Evolutionary conservation across 2,888 invertebrate species (phyloP).

Genomic region (Eurytoma californica): DNA sequence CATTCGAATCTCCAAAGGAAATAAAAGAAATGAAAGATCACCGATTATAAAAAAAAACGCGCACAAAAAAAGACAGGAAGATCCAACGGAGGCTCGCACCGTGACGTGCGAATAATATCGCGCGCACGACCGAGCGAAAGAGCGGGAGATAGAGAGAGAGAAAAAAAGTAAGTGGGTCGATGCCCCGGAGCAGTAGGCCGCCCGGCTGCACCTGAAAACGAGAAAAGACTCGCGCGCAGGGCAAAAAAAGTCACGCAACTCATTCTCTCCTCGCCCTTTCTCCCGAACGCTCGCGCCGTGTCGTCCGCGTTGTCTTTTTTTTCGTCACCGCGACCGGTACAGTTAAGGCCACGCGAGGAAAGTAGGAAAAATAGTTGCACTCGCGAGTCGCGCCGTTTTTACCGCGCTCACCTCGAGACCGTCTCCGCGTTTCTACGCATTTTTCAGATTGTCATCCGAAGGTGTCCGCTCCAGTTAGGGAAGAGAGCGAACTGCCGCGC

Average conservation of each 20-base stretch:
- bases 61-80: no score
- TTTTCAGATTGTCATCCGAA: no score
- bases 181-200: constrained; percentile 50
- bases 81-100: neutral
- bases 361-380: neutral
- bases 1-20: no score
- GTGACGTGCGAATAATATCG: constrained; percentile 11
- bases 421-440: neutral
- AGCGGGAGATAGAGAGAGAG: constrained; percentile 7
- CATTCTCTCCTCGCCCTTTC: constrained; percentile 8
- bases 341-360: constrained; percentile 1
- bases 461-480: no score
- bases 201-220: constrained; percentile 20
- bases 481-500: no score
- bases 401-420: neutral
- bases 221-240: constrained; percentile 13
- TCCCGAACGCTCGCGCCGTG: neutral
- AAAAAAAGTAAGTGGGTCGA: constrained; percentile 46
- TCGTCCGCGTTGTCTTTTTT: neutral
- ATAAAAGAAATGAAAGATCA: no score
- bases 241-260: constrained; percentile 4
- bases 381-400: neutral
- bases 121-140: neutral
- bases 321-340: neutral
- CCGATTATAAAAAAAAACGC: no score